Evolutionary conservation across 2,113 vertebrate species (phyloP).

Genomic region (Charina bottae): DNA sequence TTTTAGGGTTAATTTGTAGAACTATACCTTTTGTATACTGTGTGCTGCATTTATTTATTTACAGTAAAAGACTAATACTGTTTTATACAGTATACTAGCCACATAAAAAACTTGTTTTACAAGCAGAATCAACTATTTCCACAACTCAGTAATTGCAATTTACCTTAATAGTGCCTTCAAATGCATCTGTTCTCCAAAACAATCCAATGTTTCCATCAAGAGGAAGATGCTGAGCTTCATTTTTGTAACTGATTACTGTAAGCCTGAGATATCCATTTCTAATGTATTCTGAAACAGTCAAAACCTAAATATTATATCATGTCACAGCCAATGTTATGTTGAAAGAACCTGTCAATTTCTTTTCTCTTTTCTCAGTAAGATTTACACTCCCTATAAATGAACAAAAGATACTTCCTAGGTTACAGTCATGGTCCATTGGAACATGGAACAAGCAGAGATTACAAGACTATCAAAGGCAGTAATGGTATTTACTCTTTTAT

Average conservation of each 20-base stretch:
- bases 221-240: slow-evolving; percentile 70
- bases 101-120: neutral
- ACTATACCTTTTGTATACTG: neutral
- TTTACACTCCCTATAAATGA: neutral
- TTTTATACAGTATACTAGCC: neutral
- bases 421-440: neutral
- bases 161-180: slow-evolving; percentile 77
- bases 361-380: neutral
- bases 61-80: neutral
- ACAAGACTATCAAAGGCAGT: neutral
- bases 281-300: slow-evolving; percentile 71
- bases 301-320: slow-evolving; percentile 24
- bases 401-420: neutral
- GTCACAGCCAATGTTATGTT: slow-evolving; percentile 4
- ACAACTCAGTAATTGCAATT: slow-evolving; percentile 32
- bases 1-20: neutral
- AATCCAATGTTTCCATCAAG: slow-evolving; percentile 72
- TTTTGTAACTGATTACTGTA: slow-evolving; percentile 64
- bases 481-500: neutral
- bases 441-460: neutral
- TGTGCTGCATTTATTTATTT: neutral
- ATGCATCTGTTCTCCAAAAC: slow-evolving; percentile 69
- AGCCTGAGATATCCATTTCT: slow-evolving; percentile 74
- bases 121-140: slow-evolving; percentile 15
- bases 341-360: neutral